A percentile compares a stretch with the other conserved stretches of the same genome.
phyloP scores from a whole-genome alignment of 2,113 vertebrate genomes.

The Machaerirhynchus nigripectus region DNA sequence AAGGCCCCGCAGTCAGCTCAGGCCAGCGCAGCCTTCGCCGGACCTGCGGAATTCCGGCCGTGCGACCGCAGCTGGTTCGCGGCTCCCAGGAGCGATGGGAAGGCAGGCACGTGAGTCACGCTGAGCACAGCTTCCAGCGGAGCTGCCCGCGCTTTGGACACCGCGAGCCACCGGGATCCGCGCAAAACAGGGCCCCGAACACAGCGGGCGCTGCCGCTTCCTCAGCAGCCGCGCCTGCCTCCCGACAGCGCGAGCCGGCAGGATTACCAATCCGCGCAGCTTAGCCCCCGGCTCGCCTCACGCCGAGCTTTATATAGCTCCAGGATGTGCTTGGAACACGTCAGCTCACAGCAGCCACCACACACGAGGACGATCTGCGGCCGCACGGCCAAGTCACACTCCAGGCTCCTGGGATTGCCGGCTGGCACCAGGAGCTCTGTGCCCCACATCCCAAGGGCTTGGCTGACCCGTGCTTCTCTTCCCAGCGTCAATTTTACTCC shows the following conservation, averaged over 20 bases:
- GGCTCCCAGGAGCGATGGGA: background rate
- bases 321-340: background rate
- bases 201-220: fast-evolving
- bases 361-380: fast-evolving
- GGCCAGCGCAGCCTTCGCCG: background rate
- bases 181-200: background rate
- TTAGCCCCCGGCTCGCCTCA: background rate
- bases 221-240: fast-evolving
- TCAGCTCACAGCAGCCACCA: background rate
- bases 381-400: background rate
- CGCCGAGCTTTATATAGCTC: fast-evolving
- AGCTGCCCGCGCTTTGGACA: background rate
- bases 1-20: background rate
- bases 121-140: fast-evolving
- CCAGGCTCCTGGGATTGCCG: background rate
- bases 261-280: background rate
- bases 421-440: fast-evolving
- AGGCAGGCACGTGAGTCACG: background rate
- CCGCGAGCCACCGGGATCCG: background rate
- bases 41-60: background rate
- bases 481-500: background rate
- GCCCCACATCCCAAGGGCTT: background rate
- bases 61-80: background rate
- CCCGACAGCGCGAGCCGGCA: background rate
- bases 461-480: background rate